Base-by-base conservation (phyloP, 1,140 invertebrate genomes). In the Drosophila rufa region DNA sequence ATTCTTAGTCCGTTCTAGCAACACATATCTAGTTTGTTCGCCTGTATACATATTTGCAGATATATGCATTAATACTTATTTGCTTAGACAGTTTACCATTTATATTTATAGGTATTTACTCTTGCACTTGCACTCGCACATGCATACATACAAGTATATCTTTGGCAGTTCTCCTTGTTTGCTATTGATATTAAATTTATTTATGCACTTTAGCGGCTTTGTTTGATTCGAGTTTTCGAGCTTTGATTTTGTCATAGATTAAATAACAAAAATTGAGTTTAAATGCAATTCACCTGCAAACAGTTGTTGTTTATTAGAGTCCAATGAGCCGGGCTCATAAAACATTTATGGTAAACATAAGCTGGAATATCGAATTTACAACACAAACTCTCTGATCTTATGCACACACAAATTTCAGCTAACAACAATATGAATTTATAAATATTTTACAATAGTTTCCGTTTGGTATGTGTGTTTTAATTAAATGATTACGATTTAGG, bases 201-300 rank as follows among this genome's bases (percentile, higher is more conserved):
- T 84, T 82, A 78, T 79, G 75, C 76, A 79, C 75, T 79, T 79
- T 79, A 79, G 67, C 66, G 75, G 66, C 75, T 77, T 85, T 85
- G 85, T 87, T 90, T 87, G 85, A 80, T 87, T 87, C 78, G 25
- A 53, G 50, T 80, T 86, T 87, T 90, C 78, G 19, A 53, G 50
- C 78, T 86, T 83, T 82, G 81, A 83, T 89, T 89, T 64, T 58
- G 62, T 76, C 67, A 62, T 55, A 60, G 68, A 68, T 82, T 82
- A 60, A 80, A 80, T 59, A 82, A 70, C 67, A 51, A 50, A 79
- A 89, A 82, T 78, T 30, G 68, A 78, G 53, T 68, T 71, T 86
- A 87, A 87, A 87, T 87, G 83, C 83, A 87, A 74, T 86, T 89
- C 62, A 71, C 83, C 83, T 86, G 82, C 82, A 82, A 56, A 75